These are phyloP conservation scores for Otolemur garnettii DNA, from an alignment of 2,113 vertebrate genomes.

Conservation along the genomic window DNA sequence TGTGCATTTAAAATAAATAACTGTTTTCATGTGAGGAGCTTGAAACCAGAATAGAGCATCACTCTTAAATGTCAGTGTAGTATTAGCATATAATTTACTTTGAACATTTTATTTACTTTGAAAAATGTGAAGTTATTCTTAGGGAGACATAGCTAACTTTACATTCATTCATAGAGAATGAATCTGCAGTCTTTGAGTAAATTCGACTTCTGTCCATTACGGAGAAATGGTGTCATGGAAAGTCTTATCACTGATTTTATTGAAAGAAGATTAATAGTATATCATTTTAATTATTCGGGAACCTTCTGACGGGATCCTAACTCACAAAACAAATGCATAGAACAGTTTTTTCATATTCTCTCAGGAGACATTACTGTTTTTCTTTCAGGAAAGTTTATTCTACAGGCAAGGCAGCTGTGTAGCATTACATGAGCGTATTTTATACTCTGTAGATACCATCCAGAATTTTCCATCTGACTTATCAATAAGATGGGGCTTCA, in stretches of 20 bases:
- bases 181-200: conserved; percentile 50
- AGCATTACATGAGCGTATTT: neutral
- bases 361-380: neutral
- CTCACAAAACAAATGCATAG: neutral
- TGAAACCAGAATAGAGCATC: neutral
- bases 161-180: conserved; percentile 33
- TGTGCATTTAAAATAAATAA: neutral
- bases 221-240: conserved; percentile 33
- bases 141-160: conserved; percentile 16
- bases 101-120: conserved; percentile 56
- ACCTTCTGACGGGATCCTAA: neutral
- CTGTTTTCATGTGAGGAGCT: neutral
- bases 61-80: neutral
- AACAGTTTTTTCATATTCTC: neutral
- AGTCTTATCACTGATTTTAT: neutral
- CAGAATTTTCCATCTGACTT: neutral
- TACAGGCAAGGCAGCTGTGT: neutral
- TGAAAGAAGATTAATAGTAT: neutral
- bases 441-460: neutral
- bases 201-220: neutral
- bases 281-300: neutral
- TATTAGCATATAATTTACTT: conserved; percentile 23
- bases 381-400: conserved; percentile 21
- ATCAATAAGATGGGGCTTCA: neutral
- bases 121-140: conserved; percentile 46